phyloP scores from a whole-genome alignment of 2,113 vertebrate species.

The Pardalotus punctatus region DNA sequence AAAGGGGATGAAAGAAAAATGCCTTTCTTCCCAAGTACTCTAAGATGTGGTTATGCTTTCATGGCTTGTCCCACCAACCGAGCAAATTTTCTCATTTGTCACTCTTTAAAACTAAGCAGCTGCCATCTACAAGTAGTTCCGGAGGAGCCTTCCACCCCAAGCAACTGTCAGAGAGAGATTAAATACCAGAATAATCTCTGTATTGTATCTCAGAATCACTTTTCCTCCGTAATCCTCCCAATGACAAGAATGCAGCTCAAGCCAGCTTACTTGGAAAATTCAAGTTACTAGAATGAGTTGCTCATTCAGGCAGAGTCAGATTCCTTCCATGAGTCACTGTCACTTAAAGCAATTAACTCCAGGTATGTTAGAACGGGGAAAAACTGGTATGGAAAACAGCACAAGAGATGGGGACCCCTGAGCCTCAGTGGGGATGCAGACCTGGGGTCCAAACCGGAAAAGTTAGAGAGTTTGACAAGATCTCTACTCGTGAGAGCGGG shows the following conservation, averaged over 20 bases:
- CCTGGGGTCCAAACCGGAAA: background rate
- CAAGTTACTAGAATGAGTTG: background rate
- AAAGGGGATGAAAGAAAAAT: conserved; percentile 8
- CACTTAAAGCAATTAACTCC: background rate
- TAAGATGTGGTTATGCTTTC: background rate
- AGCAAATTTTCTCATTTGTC: background rate
- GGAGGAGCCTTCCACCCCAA: background rate
- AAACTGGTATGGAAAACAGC: background rate
- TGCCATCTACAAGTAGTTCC: background rate
- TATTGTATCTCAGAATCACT: background rate
- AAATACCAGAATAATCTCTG: background rate
- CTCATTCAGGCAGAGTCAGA: background rate
- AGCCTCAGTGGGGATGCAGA: background rate
- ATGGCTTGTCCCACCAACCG: background rate
- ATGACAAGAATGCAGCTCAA: background rate
- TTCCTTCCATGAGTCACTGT: background rate
- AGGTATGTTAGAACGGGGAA: background rate
- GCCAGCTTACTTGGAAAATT: background rate
- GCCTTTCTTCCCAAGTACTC: background rate
- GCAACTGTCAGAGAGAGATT: background rate
- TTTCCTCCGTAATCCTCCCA: background rate
- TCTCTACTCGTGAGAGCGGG: background rate
- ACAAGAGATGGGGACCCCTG: background rate
- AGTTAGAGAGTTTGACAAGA: background rate
- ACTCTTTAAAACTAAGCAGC: background rate